Evolutionary conservation across 2,113 vertebrate genomes (phyloP).

Genomic region (Zosterops japonicus): DNA sequence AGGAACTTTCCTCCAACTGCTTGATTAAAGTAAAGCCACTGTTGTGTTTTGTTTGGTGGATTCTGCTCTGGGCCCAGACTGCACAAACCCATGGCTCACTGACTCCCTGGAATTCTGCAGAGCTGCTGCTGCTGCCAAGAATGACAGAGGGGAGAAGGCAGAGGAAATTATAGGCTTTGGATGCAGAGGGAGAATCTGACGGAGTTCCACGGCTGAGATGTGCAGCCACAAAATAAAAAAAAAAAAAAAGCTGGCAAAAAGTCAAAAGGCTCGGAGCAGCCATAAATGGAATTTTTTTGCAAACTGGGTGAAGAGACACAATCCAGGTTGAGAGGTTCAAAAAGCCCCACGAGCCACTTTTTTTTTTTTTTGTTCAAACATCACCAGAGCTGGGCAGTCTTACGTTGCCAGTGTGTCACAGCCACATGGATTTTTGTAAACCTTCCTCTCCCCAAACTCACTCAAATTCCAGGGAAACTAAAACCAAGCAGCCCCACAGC

Average conservation of each 20-base stretch:
- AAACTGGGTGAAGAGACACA: conserved; percentile 21
- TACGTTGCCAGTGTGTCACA: neutral
- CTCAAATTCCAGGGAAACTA: neutral
- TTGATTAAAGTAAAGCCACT: neutral
- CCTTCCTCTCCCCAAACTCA: neutral
- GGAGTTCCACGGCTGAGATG: conserved; percentile 42
- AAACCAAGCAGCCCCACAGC: neutral
- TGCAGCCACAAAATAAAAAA: conserved; percentile 29
- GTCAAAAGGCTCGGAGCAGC: conserved; percentile 17
- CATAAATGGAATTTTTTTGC: conserved; percentile 67
- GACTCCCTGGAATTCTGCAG: conserved; percentile 33
- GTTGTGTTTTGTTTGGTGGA: conserved; percentile 25
- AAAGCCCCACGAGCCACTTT: neutral
- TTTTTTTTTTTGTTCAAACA: neutral
- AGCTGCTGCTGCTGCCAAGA: conserved; percentile 54
- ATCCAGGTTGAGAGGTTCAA: neutral
- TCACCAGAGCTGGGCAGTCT: neutral
- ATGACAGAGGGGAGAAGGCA: conserved; percentile 63
- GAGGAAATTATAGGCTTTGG: conserved; percentile 63
- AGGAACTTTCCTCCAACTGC: neutral
- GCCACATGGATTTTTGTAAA: neutral
- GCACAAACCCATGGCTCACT: conserved; percentile 23
- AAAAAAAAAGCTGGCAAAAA: conserved; percentile 41
- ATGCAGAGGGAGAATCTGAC: conserved; percentile 15
- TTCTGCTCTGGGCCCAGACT: conserved; percentile 14